Evolutionary conservation across 2,113 vertebrate species (phyloP).

Genomic region (Cyanistes caeruleus): DNA sequence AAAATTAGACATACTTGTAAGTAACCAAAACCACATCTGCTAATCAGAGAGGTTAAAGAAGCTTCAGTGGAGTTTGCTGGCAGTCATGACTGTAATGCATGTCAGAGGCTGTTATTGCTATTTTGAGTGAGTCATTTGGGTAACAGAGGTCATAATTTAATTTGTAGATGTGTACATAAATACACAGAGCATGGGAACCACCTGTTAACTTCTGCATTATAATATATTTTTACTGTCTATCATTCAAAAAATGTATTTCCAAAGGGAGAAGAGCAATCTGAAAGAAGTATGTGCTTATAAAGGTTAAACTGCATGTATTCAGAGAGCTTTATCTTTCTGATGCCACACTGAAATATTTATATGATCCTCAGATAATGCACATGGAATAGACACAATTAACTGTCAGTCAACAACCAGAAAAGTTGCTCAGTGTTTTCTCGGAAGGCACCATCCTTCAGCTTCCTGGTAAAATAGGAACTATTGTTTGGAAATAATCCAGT

Average conservation of each 20-base stretch:
- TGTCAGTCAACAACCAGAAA: background rate
- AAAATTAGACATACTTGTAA: background rate
- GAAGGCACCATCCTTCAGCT: background rate
- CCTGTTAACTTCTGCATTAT: background rate
- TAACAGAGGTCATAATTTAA: background rate
- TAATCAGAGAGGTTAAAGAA: background rate
- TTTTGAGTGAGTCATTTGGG: conserved; percentile 15
- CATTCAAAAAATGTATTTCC: background rate
- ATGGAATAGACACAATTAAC: background rate
- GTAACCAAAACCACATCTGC: background rate
- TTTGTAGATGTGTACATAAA: background rate
- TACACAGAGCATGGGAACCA: background rate
- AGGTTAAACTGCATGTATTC: background rate
- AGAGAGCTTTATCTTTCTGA: background rate
- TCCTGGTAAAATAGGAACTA: background rate
- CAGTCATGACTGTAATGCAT: background rate
- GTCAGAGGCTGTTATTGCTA: background rate
- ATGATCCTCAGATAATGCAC: background rate
- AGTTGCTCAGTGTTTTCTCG: background rate
- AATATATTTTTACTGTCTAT: background rate
- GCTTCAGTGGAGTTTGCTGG: background rate
- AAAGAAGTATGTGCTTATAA: background rate
- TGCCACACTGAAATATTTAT: background rate
- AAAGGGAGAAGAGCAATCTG: background rate
- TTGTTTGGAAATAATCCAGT: background rate